Conservation (phyloP, 2,888 invertebrate genomes). For the Scaptomyza caliginosa region DNA sequence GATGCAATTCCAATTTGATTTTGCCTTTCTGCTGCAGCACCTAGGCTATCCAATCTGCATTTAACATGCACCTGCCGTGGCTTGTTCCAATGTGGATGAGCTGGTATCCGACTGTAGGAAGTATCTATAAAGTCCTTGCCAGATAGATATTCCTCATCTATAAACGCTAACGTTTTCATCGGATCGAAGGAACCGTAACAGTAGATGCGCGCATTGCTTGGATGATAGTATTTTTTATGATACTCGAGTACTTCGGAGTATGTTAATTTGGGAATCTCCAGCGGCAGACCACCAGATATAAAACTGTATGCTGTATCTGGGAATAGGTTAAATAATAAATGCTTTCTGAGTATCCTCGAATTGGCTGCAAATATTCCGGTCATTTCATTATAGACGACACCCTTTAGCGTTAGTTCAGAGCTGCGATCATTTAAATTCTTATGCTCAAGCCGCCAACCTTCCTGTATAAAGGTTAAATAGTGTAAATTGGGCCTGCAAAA, state of each 20-base stretch:
- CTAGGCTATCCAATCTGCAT: slow-evolving; percentile 92
- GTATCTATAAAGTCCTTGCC: slow-evolving; percentile 86
- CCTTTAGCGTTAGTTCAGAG: slow-evolving; percentile 92
- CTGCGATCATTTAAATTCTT: slow-evolving; percentile 88
- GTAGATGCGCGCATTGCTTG: slow-evolving; percentile 94
- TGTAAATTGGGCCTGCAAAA: slow-evolving; percentile 88
- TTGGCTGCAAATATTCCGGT: slow-evolving; percentile 97
- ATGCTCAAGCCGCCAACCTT: slow-evolving; percentile 97
- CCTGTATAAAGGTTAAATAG: slow-evolving; percentile 94
- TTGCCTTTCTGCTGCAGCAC: slow-evolving; percentile 91
- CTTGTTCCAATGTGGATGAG: slow-evolving; percentile 90
- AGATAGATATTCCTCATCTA: slow-evolving; percentile 89
- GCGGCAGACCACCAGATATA: slow-evolving; percentile 95
- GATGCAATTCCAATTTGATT: slow-evolving; percentile 92
- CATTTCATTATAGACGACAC: slow-evolving; percentile 99
- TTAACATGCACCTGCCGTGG: slow-evolving; percentile 87
- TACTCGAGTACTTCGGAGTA: slow-evolving; percentile 92
- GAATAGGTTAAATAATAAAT: slow-evolving; percentile 88
- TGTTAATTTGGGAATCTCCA: slow-evolving; percentile 92
- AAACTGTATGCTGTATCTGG: slow-evolving; percentile 95
- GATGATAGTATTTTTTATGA: slow-evolving; percentile 94
- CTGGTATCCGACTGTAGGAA: slow-evolving; percentile 88
- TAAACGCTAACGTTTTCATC: slow-evolving; percentile 89
- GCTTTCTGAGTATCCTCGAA: slow-evolving; percentile 90
- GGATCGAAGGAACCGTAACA: slow-evolving; percentile 96